Evolutionary conservation across 1,140 invertebrate genomes (phyloP), one percentile per base, ranked within the genome.

Genomic region (Pinna nobilis): DNA sequence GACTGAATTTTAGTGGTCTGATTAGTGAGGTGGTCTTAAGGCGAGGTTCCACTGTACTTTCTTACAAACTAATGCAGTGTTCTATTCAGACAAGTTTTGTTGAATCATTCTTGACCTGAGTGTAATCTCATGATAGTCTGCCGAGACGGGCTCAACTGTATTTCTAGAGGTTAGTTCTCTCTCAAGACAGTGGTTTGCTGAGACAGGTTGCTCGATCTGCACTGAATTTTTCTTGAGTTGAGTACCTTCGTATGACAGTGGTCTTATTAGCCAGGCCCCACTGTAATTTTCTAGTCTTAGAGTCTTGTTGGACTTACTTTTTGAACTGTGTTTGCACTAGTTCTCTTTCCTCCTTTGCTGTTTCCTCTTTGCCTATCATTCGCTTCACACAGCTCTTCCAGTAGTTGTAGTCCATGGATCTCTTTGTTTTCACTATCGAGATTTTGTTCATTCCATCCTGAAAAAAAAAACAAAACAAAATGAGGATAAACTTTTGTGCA

Each of bases 381-480:
- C 37, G 33, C 55, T 59, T 59, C 32, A 59, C 9, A 59, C 55
- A 59, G 30, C 9, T 59, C 32, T 59, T 59, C 55, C 55, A 59
- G 32, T 59, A 59, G 32, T 33, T 59, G 30, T 59, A 59, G 18
- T 59, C 32, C 28, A 32, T 20, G 9, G 55, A 59, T 30, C 30
- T 33, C 4, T 18, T 15, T 7, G 37, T 33, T 33, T 37, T 59
- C 9, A 59, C 55, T 7, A 59, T 13, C 4, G 55, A 59, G 18
- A 59, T n/a, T 15, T 59, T 59, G 50, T 53, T 23, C 18, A 2
- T 33, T 20, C 28, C 11, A 35, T 59, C 55, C 55, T 59, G 13
- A 3, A 59, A 59, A 35, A 18, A 32, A 23, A 30, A 11, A 7
- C 13, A 3, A 23, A 23, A 3, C n/a, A n/a, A n/a, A n/a, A n/a